phyloP scores from a whole-genome alignment of 2,888 invertebrate species.

The Drosophila vallismaia region DNA sequence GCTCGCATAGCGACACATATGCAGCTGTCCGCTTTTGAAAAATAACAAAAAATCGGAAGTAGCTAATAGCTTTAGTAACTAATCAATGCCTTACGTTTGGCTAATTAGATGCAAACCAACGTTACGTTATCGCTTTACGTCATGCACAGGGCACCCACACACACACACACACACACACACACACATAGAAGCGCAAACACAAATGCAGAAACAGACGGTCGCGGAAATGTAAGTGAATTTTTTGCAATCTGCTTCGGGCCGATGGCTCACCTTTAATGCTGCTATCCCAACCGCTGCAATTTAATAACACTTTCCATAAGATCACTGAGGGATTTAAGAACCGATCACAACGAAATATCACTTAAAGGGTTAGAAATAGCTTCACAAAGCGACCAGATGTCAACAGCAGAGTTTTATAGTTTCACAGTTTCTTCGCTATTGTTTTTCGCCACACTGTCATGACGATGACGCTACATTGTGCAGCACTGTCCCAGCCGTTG shows the following conservation, averaged over 20 bases:
- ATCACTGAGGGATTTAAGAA: slow-evolving; percentile 39
- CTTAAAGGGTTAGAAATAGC: slow-evolving; percentile 61
- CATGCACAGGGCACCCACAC: slow-evolving; percentile 57
- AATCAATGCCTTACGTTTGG: slow-evolving; percentile 71
- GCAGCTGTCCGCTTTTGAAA: slow-evolving; percentile 40
- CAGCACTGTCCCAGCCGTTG: slow-evolving; percentile 47
- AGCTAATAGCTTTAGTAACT: slow-evolving; percentile 38
- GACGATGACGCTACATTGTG: slow-evolving; percentile 25
- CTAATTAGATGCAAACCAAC: slow-evolving; percentile 57
- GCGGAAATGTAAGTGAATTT: slow-evolving; percentile 71
- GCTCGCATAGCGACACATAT: slow-evolving; percentile 67
- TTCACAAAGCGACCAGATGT: slow-evolving; percentile 74
- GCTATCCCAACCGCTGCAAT: slow-evolving; percentile 49
- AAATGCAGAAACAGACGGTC: slow-evolving; percentile 57
- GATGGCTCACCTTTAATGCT: slow-evolving; percentile 58
- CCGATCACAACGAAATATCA: slow-evolving; percentile 76
- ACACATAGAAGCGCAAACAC: slow-evolving; percentile 28
- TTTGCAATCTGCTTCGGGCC: slow-evolving; percentile 36
- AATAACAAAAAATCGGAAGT: slow-evolving; percentile 51
- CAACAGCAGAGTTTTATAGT: slow-evolving; percentile 68
- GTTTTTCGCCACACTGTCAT: slow-evolving; percentile 64
- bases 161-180: slow-evolving; percentile 35
- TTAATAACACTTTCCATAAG: slow-evolving; percentile 70
- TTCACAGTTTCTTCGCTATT: slow-evolving; percentile 74
- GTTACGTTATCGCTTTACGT: slow-evolving; percentile 62